These are phyloP conservation scores for Alfaro cultratus DNA, from an alignment of 2,797 vertebrate genomes.

Conservation along the genomic window DNA sequence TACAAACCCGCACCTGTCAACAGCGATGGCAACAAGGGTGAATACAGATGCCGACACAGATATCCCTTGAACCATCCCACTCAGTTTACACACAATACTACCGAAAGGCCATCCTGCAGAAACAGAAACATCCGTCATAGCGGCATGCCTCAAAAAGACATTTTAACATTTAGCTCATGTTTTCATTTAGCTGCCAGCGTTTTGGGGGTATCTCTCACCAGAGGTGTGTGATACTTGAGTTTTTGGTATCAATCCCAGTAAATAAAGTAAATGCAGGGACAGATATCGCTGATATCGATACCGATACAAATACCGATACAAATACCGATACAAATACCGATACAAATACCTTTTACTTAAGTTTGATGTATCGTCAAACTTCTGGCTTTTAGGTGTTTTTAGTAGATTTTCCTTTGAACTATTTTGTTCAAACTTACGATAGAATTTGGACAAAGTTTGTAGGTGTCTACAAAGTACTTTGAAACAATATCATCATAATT, in stretches of 20 bases:
- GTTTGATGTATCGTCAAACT: too few species aligned
- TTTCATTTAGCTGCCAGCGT: neutral
- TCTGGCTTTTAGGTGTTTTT: too few species aligned
- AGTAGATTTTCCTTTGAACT: too few species aligned
- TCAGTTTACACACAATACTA: slow-evolving; percentile 89
- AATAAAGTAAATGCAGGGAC: too few species aligned
- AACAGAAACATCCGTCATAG: neutral
- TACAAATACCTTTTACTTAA: too few species aligned
- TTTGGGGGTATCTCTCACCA: neutral
- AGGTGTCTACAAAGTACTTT: too few species aligned
- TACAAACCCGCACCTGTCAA: slow-evolving; percentile 85
- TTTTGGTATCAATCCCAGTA: neutral
- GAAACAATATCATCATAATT: too few species aligned
- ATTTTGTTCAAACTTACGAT: too few species aligned
- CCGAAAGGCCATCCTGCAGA: slow-evolving; percentile 93
- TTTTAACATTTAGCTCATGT: neutral
- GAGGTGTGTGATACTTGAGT: neutral
- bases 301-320: too few species aligned
- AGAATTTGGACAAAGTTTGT: too few species aligned
- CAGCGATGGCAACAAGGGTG: slow-evolving; percentile 91
- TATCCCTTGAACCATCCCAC: slow-evolving; percentile 91
- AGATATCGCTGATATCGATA: too few species aligned
- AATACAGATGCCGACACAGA: slow-evolving; percentile 94
- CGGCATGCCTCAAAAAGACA: neutral
- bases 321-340: too few species aligned